phyloP scores from a whole-genome alignment of 2,797 vertebrate species.

The Novumbra hubbsi region DNA sequence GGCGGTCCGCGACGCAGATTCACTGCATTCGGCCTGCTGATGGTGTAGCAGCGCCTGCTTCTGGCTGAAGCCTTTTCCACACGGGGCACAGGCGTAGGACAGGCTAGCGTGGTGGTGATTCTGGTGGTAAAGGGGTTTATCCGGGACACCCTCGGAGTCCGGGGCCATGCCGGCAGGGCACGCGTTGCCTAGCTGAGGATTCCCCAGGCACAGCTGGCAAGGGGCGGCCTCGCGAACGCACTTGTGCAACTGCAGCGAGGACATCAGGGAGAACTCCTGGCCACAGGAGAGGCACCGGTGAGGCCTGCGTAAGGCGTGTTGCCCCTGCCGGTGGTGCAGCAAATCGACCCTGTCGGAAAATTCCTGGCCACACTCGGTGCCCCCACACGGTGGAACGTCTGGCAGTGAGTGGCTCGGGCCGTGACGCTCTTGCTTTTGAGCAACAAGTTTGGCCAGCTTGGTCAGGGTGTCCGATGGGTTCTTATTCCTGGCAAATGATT shows the following conservation, averaged over 20 bases:
- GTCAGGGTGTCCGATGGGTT: constrained; percentile 57
- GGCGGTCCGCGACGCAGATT: constrained; percentile 21
- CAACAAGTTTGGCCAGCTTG: constrained; percentile 67
- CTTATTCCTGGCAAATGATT: constrained; percentile 49
- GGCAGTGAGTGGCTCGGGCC: constrained; percentile 24
- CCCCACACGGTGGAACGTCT: constrained; percentile 25
- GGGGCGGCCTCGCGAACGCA: constrained; percentile 28
- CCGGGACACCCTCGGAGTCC: constrained; percentile 35
- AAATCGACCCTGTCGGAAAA: constrained; percentile 51
- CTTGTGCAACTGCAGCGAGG: constrained; percentile 66
- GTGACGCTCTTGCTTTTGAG: constrained; percentile 41
- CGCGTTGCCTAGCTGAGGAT: constrained; percentile 6
- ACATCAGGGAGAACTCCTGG: constrained; percentile 65
- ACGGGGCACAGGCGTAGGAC: constrained; percentile 67
- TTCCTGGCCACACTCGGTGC: constrained; percentile 56
- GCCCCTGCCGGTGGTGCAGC: constrained; percentile 57
- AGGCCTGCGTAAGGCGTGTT: constrained; percentile 64
- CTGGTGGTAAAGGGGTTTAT: constrained; percentile 40
- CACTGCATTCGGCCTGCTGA: constrained; percentile 67
- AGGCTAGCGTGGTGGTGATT: constrained; percentile 52
- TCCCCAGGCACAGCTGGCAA: constrained; percentile 47
- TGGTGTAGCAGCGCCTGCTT: constrained; percentile 73
- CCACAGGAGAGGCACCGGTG: constrained; percentile 65
- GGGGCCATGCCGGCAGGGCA: constrained; percentile 36
- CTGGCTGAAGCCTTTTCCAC: constrained; percentile 69